Percentiles rank a stretch among this genome's conserved stretches.
phyloP scores from a whole-genome alignment of 2,888 invertebrate genomes.

The Drosophila anomelani region DNA sequence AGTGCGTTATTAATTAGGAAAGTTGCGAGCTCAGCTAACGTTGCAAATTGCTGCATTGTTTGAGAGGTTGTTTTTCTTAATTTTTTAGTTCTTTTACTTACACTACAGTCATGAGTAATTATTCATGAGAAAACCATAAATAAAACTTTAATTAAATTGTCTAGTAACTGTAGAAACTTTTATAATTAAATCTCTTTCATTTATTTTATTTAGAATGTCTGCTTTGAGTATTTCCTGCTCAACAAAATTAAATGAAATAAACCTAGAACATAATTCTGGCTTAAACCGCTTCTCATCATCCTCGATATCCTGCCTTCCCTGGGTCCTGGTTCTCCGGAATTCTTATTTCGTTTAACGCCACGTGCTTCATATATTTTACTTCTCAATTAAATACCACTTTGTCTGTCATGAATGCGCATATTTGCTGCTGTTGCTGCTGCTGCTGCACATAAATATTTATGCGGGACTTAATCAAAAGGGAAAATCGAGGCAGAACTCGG shows the following conservation, averaged over 20 bases:
- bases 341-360: slow-evolving; percentile 4
- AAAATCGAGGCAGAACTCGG: slow-evolving; percentile 2
- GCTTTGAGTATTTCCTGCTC: background rate
- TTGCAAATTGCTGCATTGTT: background rate
- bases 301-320: slow-evolving; percentile 3
- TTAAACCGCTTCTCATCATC: background rate
- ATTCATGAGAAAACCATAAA: background rate
- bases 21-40: background rate
- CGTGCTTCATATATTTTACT: slow-evolving; percentile 44
- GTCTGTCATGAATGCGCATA: slow-evolving; percentile 45
- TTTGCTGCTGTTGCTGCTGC: slow-evolving; percentile 22
- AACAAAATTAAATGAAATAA: background rate
- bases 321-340: background rate
- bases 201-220: background rate
- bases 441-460: slow-evolving; percentile 67
- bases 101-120: background rate
- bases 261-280: background rate
- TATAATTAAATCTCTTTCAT: no score
- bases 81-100: background rate
- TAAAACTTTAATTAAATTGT: no score
- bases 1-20: background rate
- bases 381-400: slow-evolving; percentile 68
- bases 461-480: slow-evolving; percentile 59
- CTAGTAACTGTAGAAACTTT: background rate
- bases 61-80: background rate